A percentile compares a stretch with the other conserved stretches of the same genome.
Evolutionary conservation across 2,113 vertebrate species (phyloP).

Genomic region (Catharus bicknelli): DNA sequence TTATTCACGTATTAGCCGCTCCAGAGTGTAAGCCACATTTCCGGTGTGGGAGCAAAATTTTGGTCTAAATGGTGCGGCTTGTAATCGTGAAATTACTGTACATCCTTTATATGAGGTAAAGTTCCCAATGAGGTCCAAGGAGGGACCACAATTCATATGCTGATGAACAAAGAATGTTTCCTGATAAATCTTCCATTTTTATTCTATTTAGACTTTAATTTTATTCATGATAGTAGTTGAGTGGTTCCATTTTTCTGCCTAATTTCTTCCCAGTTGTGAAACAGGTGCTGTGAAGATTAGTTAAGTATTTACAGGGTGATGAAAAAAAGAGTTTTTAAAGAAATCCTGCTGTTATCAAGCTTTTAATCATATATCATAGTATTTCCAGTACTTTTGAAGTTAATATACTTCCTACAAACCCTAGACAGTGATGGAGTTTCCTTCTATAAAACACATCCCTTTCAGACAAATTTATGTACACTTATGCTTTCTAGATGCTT

Average conservation of each 20-base stretch:
- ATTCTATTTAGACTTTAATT: not conserved
- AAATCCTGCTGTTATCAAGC: not conserved
- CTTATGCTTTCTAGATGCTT: slow-evolving; percentile 15
- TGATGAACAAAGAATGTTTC: not conserved
- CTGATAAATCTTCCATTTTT: not conserved
- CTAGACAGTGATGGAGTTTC: not conserved
- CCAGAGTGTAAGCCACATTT: too few species aligned
- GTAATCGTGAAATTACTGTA: too few species aligned
- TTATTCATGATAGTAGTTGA: not conserved
- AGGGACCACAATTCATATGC: not conserved
- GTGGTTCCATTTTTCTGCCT: not conserved
- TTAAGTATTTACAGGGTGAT: not conserved
- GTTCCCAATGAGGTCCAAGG: not conserved
- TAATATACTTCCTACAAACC: not conserved
- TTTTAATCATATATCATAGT: not conserved
- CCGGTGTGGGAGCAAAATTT: too few species aligned
- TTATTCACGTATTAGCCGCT: too few species aligned
- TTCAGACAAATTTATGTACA: not conserved
- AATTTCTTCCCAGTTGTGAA: not conserved
- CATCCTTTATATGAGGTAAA: not conserved
- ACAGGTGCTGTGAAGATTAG: not conserved
- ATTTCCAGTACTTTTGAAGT: not conserved
- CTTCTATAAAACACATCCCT: not conserved
- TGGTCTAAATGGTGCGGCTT: too few species aligned
- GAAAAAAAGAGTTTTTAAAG: not conserved